phyloP scores from a whole-genome alignment of 2,113 vertebrate genomes.

The Egretta garzetta region DNA sequence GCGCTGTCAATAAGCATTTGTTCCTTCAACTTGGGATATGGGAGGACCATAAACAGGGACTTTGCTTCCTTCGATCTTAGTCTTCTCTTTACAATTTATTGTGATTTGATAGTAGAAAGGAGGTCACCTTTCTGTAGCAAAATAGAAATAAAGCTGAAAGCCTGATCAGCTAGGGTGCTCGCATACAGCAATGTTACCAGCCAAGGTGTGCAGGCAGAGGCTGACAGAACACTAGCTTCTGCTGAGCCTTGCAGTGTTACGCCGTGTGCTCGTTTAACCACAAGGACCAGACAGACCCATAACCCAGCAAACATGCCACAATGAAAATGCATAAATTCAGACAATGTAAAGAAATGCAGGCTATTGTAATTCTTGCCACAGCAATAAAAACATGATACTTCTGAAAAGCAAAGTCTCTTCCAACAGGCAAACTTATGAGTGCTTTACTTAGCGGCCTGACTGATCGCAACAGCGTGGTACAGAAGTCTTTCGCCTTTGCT shows the following conservation, averaged over 20 bases:
- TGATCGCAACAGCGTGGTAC: slow-evolving; percentile 90
- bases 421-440: slow-evolving; percentile 94
- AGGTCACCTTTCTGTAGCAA: neutral
- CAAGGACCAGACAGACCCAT: neutral
- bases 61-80: neutral
- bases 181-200: accelerated
- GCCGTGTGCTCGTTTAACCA: neutral
- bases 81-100: neutral
- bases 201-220: neutral
- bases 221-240: neutral
- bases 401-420: neutral
- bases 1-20: neutral
- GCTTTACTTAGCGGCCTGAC: slow-evolving; percentile 90
- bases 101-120: neutral
- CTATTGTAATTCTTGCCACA: neutral
- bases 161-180: neutral
- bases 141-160: neutral
- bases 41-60: neutral
- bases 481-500: slow-evolving; percentile 94
- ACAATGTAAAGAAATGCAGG: neutral
- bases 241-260: neutral
- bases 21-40: neutral
- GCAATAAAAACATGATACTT: neutral
- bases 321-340: neutral
- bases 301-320: accelerated